Percentiles rank a stretch among this genome's conserved stretches.
Conservation (phyloP, 2,888 invertebrate species). For the Arrhopalites spinosus region DNA sequence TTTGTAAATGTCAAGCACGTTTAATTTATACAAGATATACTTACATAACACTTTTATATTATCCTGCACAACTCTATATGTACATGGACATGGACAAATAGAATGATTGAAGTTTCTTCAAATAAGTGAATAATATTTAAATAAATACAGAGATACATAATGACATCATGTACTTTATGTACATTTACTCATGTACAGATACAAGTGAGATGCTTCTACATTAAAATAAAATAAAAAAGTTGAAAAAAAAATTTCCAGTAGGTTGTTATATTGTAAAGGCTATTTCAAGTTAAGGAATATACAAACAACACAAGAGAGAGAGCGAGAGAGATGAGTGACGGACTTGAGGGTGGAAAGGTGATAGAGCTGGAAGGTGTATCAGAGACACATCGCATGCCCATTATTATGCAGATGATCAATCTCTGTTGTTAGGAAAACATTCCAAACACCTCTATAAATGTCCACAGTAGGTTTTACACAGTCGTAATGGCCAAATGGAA, state of each 20-base stretch:
- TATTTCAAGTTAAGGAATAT: background rate
- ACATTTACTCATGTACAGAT: too few relatives aligned
- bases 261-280: background rate
- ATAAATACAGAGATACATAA: too few relatives aligned
- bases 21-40: too few relatives aligned
- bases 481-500: slow-evolving; percentile 51
- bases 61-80: too few relatives aligned
- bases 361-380: slow-evolving; percentile 26
- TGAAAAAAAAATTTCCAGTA: too few relatives aligned
- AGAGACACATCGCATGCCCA: slow-evolving; percentile 30
- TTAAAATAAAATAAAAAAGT: too few relatives aligned
- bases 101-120: too few relatives aligned
- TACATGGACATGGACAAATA: too few relatives aligned
- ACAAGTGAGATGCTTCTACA: too few relatives aligned
- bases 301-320: background rate
- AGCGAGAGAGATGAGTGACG: slow-evolving; percentile 30
- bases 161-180: too few relatives aligned
- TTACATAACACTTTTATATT: too few relatives aligned
- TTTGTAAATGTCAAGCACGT: background rate
- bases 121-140: too few relatives aligned
- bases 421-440: slow-evolving; percentile 45
- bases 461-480: slow-evolving; percentile 53
- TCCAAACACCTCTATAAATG: slow-evolving; percentile 56
- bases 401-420: slow-evolving; percentile 37
- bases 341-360: slow-evolving; percentile 24